Evolutionary conservation across 2,797 vertebrate species (phyloP).

Genomic region (Anniella stebbinsi): DNA sequence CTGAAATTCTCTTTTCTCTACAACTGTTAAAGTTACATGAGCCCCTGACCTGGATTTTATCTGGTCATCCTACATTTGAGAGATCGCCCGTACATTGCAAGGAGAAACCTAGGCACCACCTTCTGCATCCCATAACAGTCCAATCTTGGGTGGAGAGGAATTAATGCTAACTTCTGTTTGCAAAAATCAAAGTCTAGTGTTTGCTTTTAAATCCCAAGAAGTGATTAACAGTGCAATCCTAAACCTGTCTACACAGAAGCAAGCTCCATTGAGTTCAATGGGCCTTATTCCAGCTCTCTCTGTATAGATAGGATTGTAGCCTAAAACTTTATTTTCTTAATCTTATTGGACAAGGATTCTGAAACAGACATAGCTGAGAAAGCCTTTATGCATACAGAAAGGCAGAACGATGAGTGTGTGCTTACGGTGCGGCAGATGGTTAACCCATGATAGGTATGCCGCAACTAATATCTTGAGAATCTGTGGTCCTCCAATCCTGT

Average conservation of each 20-base stretch:
- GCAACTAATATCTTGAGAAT: no score
- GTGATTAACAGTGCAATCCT: not conserved
- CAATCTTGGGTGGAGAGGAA: not conserved
- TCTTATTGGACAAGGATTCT: not conserved
- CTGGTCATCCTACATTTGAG: no score
- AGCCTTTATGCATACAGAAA: not conserved
- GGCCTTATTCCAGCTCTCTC: not conserved
- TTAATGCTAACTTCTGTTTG: not conserved
- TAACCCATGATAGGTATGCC: no score
- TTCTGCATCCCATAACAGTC: not conserved
- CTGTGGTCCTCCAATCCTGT: no score
- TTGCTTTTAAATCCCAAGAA: not conserved
- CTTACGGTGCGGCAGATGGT: no score
- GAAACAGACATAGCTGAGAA: not conserved
- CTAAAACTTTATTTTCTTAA: no score
- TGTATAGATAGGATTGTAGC: no score
- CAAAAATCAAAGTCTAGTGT: not conserved
- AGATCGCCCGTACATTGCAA: not conserved
- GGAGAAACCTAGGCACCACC: not conserved
- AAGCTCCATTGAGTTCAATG: not conserved
- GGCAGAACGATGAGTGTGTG: not conserved
- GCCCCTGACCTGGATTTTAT: no score
- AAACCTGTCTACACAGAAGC: no score
- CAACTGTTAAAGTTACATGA: no score
- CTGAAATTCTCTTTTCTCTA: no score